Conservation (phyloP, 2,113 vertebrate genomes). For the Dolichotis patagonum region DNA sequence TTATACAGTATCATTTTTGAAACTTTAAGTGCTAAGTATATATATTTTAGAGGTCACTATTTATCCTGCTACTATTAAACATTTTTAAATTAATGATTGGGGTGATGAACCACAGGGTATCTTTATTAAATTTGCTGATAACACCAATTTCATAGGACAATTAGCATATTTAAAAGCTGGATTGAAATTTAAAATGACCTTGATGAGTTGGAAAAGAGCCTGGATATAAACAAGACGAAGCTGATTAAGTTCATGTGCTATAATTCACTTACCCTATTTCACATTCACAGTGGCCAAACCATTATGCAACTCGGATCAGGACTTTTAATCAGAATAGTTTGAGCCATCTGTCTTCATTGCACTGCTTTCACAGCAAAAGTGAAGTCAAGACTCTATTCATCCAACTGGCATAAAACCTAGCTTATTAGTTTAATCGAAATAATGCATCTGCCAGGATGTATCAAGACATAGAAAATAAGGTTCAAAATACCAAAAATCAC, state of each 20-base stretch:
- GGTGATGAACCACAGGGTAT: slow-evolving; percentile 77
- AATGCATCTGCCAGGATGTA: not conserved
- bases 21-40: slow-evolving; percentile 68
- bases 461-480: not conserved
- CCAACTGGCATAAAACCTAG: slow-evolving; percentile 46
- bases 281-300: slow-evolving; percentile 60
- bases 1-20: slow-evolving; percentile 54
- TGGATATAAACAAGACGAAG: slow-evolving; percentile 77
- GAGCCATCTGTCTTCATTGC: slow-evolving; percentile 60
- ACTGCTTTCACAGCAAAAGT: slow-evolving; percentile 43
- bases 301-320: slow-evolving; percentile 62
- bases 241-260: slow-evolving; percentile 70
- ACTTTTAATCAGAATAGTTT: slow-evolving; percentile 70
- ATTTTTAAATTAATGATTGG: slow-evolving; percentile 79
- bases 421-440: slow-evolving; percentile 51
- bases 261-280: slow-evolving; percentile 69
- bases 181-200: slow-evolving; percentile 79
- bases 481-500: not conserved
- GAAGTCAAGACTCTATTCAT: slow-evolving; percentile 56
- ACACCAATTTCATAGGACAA: slow-evolving; percentile 77
- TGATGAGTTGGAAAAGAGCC: slow-evolving; percentile 78
- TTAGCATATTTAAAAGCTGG: slow-evolving; percentile 78
- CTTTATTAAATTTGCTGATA: slow-evolving; percentile 82
- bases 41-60: slow-evolving; percentile 63
- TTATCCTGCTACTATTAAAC: slow-evolving; percentile 71